phyloP scores from a whole-genome alignment of 2,888 invertebrate genomes.

The Branchipolynoe longqiensis region DNA sequence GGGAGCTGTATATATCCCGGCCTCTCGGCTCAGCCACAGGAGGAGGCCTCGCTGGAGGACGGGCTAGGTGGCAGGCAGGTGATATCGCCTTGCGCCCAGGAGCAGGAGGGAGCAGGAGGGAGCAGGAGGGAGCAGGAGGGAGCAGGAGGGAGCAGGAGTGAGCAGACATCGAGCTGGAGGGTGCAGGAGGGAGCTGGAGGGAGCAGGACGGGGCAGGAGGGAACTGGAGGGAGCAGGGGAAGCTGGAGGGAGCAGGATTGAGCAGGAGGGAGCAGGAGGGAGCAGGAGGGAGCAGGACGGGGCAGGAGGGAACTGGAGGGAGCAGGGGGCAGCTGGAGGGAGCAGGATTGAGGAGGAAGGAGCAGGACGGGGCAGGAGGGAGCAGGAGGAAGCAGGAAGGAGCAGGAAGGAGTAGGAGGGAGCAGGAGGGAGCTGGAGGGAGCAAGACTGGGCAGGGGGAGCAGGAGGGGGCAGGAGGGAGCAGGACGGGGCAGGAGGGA shows the following conservation, averaged over 20 bases:
- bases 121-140: not conserved
- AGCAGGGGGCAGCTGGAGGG: not conserved
- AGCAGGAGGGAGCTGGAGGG: not conserved
- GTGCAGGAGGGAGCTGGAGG: not conserved
- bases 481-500: not conserved
- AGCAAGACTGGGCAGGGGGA: not conserved
- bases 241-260: not conserved
- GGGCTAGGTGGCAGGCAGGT: not conserved
- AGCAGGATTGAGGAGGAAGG: not conserved
- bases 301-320: not conserved
- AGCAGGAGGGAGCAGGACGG: not conserved
- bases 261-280: not conserved
- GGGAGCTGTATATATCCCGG: slow-evolving; percentile 42
- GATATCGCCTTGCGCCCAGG: too few relatives aligned
- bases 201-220: not conserved
- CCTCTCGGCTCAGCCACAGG: too few relatives aligned
- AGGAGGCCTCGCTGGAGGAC: slow-evolving; percentile 3
- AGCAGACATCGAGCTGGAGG: not conserved
- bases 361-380: not conserved
- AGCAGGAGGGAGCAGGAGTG: not conserved
- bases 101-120: not conserved
- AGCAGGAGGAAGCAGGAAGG: not conserved
- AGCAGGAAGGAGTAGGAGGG: too few relatives aligned
- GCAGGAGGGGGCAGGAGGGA: not conserved
- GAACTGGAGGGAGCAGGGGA: not conserved